These are phyloP conservation scores for Pheosia gnoma DNA, from an alignment of 2,888 invertebrate species.

Conservation along the genomic window DNA sequence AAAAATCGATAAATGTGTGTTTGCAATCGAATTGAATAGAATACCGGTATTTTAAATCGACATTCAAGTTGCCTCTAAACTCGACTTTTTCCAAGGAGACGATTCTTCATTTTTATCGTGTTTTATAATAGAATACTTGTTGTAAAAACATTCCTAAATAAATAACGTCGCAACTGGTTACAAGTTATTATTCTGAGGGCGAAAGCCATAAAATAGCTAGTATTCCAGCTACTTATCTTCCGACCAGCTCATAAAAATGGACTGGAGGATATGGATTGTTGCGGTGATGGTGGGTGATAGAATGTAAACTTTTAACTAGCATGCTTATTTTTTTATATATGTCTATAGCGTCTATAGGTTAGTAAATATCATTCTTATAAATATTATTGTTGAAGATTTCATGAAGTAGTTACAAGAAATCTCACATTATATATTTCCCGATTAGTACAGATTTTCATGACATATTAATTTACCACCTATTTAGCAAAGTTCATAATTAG, in stretches of 20 bases:
- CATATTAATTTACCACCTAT: too few relatives aligned
- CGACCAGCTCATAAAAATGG: neutral
- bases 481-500: too few relatives aligned
- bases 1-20: constrained; percentile 30
- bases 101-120: constrained; percentile 32
- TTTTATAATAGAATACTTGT: constrained; percentile 18
- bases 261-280: neutral
- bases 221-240: neutral
- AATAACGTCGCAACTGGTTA: constrained; percentile 10
- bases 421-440: too few relatives aligned
- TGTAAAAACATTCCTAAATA: constrained; percentile 33
- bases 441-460: too few relatives aligned
- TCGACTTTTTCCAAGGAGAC: constrained; percentile 28
- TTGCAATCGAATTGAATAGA: constrained; percentile 37
- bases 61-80: constrained; percentile 33
- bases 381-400: too few relatives aligned
- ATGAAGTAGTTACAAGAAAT: too few relatives aligned
- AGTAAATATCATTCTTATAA: too few relatives aligned
- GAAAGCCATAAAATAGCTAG: neutral
- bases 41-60: constrained; percentile 34
- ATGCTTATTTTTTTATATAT: too few relatives aligned
- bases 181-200: neutral
- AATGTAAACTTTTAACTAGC: neutral
- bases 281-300: neutral
- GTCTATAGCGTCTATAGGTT: too few relatives aligned